Conservation (phyloP, 64 coral and sea anemone genomes). For the Cladopsammia gracilis region DNA sequence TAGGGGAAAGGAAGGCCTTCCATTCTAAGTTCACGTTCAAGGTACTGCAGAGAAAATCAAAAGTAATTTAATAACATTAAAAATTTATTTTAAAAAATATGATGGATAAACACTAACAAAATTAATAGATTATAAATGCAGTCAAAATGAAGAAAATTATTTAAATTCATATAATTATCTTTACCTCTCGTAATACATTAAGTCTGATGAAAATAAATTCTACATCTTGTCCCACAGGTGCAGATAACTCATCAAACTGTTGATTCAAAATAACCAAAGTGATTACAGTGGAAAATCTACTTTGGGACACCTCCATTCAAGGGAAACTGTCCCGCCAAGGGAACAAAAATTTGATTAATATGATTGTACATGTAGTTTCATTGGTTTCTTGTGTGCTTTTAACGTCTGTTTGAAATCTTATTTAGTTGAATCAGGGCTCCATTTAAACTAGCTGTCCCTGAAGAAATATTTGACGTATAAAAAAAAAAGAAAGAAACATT, state of each 20-base stretch:
- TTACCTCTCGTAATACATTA: conserved; percentile 97
- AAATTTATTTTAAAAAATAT: background rate
- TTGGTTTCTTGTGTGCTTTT: no score
- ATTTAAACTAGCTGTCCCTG: no score
- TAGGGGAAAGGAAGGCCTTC: conserved; percentile 96
- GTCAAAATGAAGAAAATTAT: no score
- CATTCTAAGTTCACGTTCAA: conserved; percentile 96
- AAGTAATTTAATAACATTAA: background rate
- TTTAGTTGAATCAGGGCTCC: no score
- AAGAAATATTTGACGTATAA: no score
- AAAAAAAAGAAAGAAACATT: no score
- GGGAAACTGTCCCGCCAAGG: no score
- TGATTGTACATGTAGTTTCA: no score
- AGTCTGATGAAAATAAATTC: conserved; percentile 98
- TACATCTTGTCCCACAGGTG: conserved; percentile 85
- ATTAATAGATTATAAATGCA: no score
- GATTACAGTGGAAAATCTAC: background rate
- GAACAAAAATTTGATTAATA: no score
- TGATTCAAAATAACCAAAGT: conserved; percentile 10
- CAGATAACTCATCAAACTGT: conserved; percentile 90
- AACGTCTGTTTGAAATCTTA: no score
- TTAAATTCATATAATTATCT: background rate
- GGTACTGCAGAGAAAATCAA: conserved; percentile 67
- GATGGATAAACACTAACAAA: background rate
- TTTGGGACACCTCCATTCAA: background rate